Base-by-base conservation (phyloP, 2,888 invertebrate species). In the Andrena dorsata region DNA sequence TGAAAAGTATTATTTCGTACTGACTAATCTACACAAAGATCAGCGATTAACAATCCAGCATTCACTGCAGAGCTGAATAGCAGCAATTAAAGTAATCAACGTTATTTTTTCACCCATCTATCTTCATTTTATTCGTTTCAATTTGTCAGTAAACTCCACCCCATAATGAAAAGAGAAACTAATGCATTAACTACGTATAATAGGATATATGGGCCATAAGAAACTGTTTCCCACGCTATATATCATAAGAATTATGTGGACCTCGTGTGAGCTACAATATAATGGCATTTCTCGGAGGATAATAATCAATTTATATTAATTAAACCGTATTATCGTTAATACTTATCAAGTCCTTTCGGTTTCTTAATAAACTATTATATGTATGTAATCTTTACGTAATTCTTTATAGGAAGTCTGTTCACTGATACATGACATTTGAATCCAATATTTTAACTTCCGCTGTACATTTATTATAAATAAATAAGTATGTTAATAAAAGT, bases 161-260 rank as follows among this genome's bases (percentile, higher is more conserved):
- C 73, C 16, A 10, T 35, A 32, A 47, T 41, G 74, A 74, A 51
- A 63, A 68, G 47, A 69, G 64, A 35, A 70, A 69, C 68, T 58
- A 56, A 8, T 49, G 32, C 64, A 60, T 74, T 69, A 79, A 51
- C 64, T 69, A 64, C 69, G 70, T 69, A 41, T 74, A 75, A 64
- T 63, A 26, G 56, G 28, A 65, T 65, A 58, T 35, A 76, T 58
- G 58, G 49, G 47, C 53, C 41, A 64, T 56, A 32, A 35, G 41
- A 76, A 56, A 64, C 41, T 47, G 23, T 76, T 69, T 64, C 64
- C 32, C 63, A 26, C n/a, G 76, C 13, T 32, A 47, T 76, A 56
- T 10, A 64, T 70, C 53, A 56, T 28, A 28, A 35, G 41, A 28
- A 58, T 56, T 73, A 65, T 23, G 13, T n/a, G 56, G 35, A 20